These are phyloP conservation scores for Chaetodon trifasciatus DNA, from an alignment of 2,797 vertebrate species.

Conservation along the genomic window DNA sequence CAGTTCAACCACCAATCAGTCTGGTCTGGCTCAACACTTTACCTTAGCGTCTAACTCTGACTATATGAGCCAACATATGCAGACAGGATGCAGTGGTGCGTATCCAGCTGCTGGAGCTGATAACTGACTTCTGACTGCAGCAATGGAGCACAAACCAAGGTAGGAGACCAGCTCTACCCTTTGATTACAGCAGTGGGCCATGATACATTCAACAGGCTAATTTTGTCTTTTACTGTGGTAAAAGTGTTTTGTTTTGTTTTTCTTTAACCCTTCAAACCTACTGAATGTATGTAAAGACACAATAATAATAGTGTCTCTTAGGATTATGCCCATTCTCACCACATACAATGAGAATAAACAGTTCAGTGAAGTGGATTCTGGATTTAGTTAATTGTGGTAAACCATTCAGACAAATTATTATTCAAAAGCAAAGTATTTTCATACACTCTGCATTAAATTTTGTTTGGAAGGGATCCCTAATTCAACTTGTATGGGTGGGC, in stretches of 20 bases:
- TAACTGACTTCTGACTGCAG: neutral
- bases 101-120: neutral
- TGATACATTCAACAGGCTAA: neutral
- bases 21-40: neutral
- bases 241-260: neutral
- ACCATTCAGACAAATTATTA: too few species aligned
- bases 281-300: neutral
- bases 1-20: slow-evolving; percentile 46
- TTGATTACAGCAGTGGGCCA: neutral
- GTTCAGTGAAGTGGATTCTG: too few species aligned
- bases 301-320: too few species aligned
- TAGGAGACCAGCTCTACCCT: slow-evolving; percentile 34
- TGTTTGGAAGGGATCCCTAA: too few species aligned
- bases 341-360: too few species aligned
- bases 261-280: neutral
- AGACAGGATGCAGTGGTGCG: neutral
- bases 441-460: too few species aligned
- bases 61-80: neutral
- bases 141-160: slow-evolving; percentile 65
- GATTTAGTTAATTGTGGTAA: too few species aligned
- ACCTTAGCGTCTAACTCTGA: neutral
- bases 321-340: too few species aligned
- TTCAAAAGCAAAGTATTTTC: too few species aligned
- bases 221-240: neutral
- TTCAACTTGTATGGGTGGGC: too few species aligned